phyloP scores from a whole-genome alignment of 2,797 vertebrate genomes.

The Microctenopoma lineatum region DNA sequence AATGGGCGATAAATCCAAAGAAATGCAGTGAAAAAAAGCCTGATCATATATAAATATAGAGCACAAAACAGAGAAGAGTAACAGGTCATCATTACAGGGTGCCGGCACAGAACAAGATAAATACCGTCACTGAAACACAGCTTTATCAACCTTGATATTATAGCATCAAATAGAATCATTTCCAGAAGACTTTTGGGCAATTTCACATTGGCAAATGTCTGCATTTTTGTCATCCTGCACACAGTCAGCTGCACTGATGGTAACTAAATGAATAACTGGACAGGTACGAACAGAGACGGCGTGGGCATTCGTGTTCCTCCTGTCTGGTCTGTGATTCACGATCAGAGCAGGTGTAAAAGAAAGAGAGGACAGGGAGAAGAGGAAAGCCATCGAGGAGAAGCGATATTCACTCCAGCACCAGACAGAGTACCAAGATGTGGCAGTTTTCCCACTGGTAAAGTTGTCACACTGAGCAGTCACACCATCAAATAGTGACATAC shows the following conservation, averaged over 20 bases:
- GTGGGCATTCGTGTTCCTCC: slow-evolving; percentile 9
- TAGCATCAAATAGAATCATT: slow-evolving; percentile 40
- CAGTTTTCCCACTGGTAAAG: slow-evolving; percentile 44
- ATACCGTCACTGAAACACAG: slow-evolving; percentile 68
- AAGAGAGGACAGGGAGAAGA: slow-evolving; percentile 6
- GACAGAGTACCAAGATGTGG: slow-evolving; percentile 44
- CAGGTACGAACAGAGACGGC: slow-evolving; percentile 5
- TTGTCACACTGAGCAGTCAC: slow-evolving; percentile 52
- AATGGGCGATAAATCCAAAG: slow-evolving; percentile 82
- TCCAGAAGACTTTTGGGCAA: slow-evolving; percentile 1
- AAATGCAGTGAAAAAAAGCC: slow-evolving; percentile 82
- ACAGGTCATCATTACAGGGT: slow-evolving; percentile 75
- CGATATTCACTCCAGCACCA: slow-evolving; percentile 26
- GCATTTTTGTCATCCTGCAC: slow-evolving; percentile 17
- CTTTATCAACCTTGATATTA: slow-evolving; percentile 53
- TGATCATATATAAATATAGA: slow-evolving; percentile 80
- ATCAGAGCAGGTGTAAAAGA: slow-evolving; percentile 31
- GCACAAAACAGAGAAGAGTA: slow-evolving; percentile 83
- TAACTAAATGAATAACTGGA: slow-evolving; percentile 37
- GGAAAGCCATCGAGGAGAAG: slow-evolving; percentile 18
- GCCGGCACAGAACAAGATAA: slow-evolving; percentile 71
- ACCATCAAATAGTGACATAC: slow-evolving; percentile 50
- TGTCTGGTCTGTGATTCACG: slow-evolving; percentile 20
- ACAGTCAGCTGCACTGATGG: slow-evolving; percentile 14
- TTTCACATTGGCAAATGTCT: background rate